Evolutionary conservation across 2,888 invertebrate species (phyloP), one percentile per base, ranked within the genome.

Genomic region (Drosophila yooni): DNA sequence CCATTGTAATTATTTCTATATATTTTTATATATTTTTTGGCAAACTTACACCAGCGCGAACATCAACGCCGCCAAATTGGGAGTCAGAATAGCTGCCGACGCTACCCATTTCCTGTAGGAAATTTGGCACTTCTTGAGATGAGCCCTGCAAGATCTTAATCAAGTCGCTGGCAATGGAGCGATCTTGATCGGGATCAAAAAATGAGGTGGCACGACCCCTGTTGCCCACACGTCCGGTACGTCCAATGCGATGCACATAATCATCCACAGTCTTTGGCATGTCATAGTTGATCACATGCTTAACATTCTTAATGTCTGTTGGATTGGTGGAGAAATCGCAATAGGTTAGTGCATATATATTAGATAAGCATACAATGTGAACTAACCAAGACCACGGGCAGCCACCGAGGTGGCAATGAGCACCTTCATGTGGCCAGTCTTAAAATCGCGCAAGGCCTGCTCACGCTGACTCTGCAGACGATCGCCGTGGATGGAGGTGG

Each of bases 401-500:
- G 98, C 98, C 0, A 99, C 99, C 0, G 98, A 97, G 0, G 99
- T 99, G 1, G 99, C 99, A 1, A 99, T 98, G 1, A 99, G 94
- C 46, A 99, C 96, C 54, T 95, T 95, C 91, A 96, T 96, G 18
- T 93, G 94, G 0, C 98, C 98, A 21, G 93, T 94, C 91, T 96
- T 96, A 93, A 99, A 99, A 91, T 98, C 97, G 67, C 96, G 95
- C 65, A 99, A 94, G 13, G 99, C 99, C 87, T 98, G 97, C 93
- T 99, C 99, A 59, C 99, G 95, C 92, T 99, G 99, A 58, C 97
- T 95, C 93, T 99, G 99, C 88, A 97, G 95, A 54, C 99, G 96
- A 94, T 99, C 99, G 40, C 99, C 99, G 93, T 99, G 99, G 91
- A 99, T 99, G 46, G 99, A 99, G 6, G 99, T 98, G 0, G 99